A percentile compares a stretch with the other conserved stretches of the same genome.
These are phyloP conservation scores for Pholis gunnellus DNA, from an alignment of 2,113 vertebrate species.

Conservation along the genomic window DNA sequence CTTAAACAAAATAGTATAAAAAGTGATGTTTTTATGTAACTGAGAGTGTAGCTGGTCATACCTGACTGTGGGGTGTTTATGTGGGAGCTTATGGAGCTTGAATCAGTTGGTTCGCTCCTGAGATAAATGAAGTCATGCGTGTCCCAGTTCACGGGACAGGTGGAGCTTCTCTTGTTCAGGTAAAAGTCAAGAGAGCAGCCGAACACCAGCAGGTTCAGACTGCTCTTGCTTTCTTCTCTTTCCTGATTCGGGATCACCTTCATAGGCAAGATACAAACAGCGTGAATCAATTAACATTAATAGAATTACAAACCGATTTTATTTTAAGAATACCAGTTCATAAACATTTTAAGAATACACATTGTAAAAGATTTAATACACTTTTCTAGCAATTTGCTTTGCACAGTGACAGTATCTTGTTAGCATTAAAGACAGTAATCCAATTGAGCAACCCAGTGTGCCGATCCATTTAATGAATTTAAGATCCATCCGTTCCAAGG, in stretches of 20 bases:
- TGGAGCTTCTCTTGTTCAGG: not conserved
- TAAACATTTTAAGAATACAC: not conserved
- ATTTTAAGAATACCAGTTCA: not conserved
- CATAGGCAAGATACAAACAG: not conserved
- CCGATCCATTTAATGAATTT: conserved; percentile 77
- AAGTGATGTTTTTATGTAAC: not conserved
- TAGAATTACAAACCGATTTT: not conserved
- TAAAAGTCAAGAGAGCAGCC: not conserved
- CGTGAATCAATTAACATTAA: not conserved
- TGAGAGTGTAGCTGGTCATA: not conserved
- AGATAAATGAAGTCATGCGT: not conserved
- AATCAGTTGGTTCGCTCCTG: not conserved
- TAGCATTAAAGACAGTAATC: conserved; percentile 71
- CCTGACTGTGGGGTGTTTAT: not conserved
- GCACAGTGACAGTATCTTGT: conserved; percentile 48
- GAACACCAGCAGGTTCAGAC: not conserved
- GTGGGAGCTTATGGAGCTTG: not conserved
- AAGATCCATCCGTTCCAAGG: conserved; percentile 67
- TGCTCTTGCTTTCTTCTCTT: not conserved
- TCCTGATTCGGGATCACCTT: not conserved
- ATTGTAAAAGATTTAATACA: not conserved
- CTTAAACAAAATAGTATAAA: not conserved
- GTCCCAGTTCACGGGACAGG: not conserved
- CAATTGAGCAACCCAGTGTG: conserved; percentile 56
- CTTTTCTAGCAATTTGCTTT: conserved; percentile 6